Base-by-base conservation (phyloP, 1,140 invertebrate species). In the Hylyphantes graminicola region DNA sequence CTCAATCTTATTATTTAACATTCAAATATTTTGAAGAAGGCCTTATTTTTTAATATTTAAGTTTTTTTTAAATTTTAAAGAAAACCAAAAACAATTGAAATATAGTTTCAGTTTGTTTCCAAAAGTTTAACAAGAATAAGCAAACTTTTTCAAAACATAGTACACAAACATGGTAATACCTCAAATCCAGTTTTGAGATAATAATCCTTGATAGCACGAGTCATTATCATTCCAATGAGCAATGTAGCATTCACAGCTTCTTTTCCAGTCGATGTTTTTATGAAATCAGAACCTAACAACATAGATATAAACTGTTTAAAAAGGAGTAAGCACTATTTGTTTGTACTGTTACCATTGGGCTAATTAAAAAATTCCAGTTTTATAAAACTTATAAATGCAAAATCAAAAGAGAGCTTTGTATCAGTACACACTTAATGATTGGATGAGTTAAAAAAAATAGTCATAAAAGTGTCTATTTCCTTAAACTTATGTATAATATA, bases 191-290 rank as follows among this genome's bases (percentile, higher is more conserved):
- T 96, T 82, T 90, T 89, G 17, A 91, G 87, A 88, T 95, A 91
- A 89, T 94, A 99, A 73, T 97, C 93, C 86, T 93, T 91, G 83
- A 99, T 99, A 63, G 97, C 98, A 88, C 93, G 90, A 75, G 95
- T 95, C 98, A 99, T 99, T 0, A 99, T 94, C 21, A 98, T 90
- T 8, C 97, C 97, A 73, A 96, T 93, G 55, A 94, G 93, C 61
- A 99, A 90, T 11, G 95, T 99, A 3, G 98, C 98, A 92, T 99
- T 99, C 0, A 98, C 93, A 15, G 92, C 89, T 91, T 99, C 98
- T 91, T 99, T 99, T 67, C 98, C 98, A 4, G 98, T 99, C 0
- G 97, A 99, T 50, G 98, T 99, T 90, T 99, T 99, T 74, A 99
- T 99, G 88, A 99, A 99, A 91, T 99, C 95, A 53, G 96, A 94